Conservation (phyloP, 2,113 vertebrate species). For the Trichomycterus rosablanca region DNA sequence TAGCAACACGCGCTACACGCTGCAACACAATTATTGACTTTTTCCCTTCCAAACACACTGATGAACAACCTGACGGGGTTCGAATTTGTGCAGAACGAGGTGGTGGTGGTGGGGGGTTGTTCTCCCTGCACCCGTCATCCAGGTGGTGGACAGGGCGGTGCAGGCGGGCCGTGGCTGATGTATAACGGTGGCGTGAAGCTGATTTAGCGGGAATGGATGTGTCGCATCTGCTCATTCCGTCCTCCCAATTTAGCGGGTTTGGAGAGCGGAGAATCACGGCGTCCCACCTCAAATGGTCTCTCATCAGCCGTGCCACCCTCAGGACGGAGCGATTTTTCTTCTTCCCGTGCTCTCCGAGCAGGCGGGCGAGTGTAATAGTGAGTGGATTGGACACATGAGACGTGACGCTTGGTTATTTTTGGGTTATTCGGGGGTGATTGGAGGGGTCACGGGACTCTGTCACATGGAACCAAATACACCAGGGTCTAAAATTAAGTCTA, state of each 20-base stretch:
- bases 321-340: constrained; percentile 48
- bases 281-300: constrained; percentile 53
- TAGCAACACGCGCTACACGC: too few relatives aligned
- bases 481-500: too few relatives aligned
- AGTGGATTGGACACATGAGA: constrained; percentile 24
- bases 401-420: constrained; percentile 27
- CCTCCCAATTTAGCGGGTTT: constrained; percentile 48
- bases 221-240: constrained; percentile 60
- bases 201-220: constrained; percentile 58
- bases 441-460: too few relatives aligned
- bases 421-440: too few relatives aligned
- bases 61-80: too few relatives aligned
- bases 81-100: too few relatives aligned
- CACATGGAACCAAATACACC: too few relatives aligned
- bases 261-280: constrained; percentile 36
- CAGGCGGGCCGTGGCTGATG: constrained; percentile 47
- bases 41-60: too few relatives aligned
- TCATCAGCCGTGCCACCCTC: constrained; percentile 40
- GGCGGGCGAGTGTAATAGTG: constrained; percentile 15
- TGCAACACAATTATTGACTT: too few relatives aligned
- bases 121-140: constrained; percentile 11
- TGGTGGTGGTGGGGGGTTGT: neutral
- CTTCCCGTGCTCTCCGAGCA: constrained; percentile 28
- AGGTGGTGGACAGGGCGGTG: constrained; percentile 45
- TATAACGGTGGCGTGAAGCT: constrained; percentile 57